Base-by-base conservation (phyloP, 2,113 vertebrate genomes). In the Leucopsar rothschildi region DNA sequence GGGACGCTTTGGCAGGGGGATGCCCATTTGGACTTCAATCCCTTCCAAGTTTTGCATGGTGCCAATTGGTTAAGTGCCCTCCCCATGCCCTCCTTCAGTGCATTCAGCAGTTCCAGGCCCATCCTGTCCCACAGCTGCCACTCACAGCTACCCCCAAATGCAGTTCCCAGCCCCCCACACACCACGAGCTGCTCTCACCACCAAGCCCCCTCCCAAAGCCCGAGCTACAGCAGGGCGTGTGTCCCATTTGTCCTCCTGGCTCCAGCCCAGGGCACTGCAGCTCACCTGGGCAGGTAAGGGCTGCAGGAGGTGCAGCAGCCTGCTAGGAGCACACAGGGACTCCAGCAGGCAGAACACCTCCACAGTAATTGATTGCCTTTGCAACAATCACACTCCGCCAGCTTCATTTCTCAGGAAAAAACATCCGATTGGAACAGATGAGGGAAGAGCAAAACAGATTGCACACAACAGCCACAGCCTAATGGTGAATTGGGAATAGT, bases 361-460 rank as follows among this genome's bases (percentile, higher is more conserved):
- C 59, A 84, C 45, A 86, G 80, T 84, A 95, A 95, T 61, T 93
- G 90, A 94, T 91, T 91, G 88, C 75, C 82, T 93, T 89, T 59
- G 72, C 82, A 93, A 93, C 77, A 84, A 77, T 89, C 81, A 66
- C 88, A 87, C 61, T 24, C 91, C 2, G 4, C 77, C 90, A 92
- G 72, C 66, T 95, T 92, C 76, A 81, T 93, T 96, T 95, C 82
- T 86, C 82, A 50, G 81, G 25, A 39, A 94, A 85, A 84, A 35
- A 0, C 27, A 69, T 86, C 75, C 83, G 50, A 92, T 66, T 63
- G 42, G 70, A 96, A 53, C 95, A 97, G 93, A 96, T 93, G 86
- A 94, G 57, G 86, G 44, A 29, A 95, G 94, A 96, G 93, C 81
- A 93, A 93, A 97, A 96, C 86, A 95, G 96, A 96, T n/a, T 96